Evolutionary conservation across 23 tunicate genomes (phyloP).

Genomic region (Ascidia mentula): DNA sequence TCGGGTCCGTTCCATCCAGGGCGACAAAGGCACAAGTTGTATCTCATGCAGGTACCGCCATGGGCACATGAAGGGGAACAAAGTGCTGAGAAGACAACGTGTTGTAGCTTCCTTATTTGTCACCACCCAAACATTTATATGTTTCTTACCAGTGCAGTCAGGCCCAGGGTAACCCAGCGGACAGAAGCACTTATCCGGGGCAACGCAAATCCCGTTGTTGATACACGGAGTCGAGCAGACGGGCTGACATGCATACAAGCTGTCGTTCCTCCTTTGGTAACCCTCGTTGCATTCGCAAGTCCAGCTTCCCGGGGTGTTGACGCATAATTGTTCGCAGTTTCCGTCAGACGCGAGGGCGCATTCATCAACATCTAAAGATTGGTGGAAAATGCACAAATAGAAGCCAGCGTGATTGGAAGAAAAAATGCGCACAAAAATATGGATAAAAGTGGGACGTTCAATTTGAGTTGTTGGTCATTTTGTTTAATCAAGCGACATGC

Average conservation of each 20-base stretch:
- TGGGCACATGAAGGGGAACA: slow-evolving; percentile 75
- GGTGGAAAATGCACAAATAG: too few species aligned
- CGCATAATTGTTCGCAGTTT: slow-evolving; percentile 70
- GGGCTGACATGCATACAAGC: slow-evolving; percentile 64
- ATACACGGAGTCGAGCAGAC: slow-evolving; percentile 53
- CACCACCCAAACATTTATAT: too few species aligned
- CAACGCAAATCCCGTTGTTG: slow-evolving; percentile 69
- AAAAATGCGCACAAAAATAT: too few species aligned
- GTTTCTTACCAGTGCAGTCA: slow-evolving; percentile 51
- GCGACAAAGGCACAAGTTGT: slow-evolving; percentile 60
- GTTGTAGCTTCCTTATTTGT: not conserved
- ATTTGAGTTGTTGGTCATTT: too few species aligned
- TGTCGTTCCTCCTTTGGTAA: slow-evolving; percentile 45
- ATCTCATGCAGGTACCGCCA: slow-evolving; percentile 75
- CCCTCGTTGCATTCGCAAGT: slow-evolving; percentile 76
- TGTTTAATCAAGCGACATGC: too few species aligned
- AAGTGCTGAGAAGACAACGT: slow-evolving; percentile 27
- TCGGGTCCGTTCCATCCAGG: slow-evolving; percentile 72
- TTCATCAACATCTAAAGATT: slow-evolving; percentile 53
- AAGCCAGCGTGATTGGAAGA: too few species aligned
- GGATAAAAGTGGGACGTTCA: too few species aligned
- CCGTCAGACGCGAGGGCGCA: slow-evolving; percentile 58
- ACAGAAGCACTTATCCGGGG: slow-evolving; percentile 72
- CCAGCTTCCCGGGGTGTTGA: slow-evolving; percentile 81
- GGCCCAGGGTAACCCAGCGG: slow-evolving; percentile 77